phyloP scores from a whole-genome alignment of 2,113 vertebrate species.

The Fukomys damarensis region DNA sequence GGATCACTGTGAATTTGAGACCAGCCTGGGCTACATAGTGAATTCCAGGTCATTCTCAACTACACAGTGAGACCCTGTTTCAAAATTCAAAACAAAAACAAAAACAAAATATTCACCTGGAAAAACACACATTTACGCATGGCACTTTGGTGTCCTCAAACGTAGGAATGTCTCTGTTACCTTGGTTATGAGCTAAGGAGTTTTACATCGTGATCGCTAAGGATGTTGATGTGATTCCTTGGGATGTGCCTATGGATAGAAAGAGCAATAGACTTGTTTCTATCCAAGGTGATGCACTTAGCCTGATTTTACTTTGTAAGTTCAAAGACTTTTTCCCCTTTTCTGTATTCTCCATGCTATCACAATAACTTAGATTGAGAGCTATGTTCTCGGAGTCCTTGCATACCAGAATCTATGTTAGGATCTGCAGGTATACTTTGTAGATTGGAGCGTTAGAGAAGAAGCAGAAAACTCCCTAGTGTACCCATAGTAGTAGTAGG shows the following conservation, averaged over 20 bases:
- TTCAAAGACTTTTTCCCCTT: neutral
- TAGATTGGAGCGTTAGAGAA: neutral
- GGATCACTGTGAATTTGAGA: no score
- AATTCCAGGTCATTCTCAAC: no score
- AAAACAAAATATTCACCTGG: no score
- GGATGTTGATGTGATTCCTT: neutral
- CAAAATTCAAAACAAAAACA: no score
- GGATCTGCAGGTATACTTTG: neutral
- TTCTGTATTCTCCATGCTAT: neutral
- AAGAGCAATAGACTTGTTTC: neutral
- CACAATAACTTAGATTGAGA: neutral
- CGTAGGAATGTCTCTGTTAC: neutral
- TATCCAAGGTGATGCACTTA: neutral
- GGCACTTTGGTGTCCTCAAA: neutral
- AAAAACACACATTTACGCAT: neutral
- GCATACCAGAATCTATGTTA: neutral
- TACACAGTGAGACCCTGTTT: no score
- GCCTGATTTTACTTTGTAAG: neutral
- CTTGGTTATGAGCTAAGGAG: neutral
- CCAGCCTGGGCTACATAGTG: no score
- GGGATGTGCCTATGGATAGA: neutral
- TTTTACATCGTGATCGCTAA: neutral
- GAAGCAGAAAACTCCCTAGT: neutral
- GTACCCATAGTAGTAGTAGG: accelerated
- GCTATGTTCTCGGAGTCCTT: neutral